Base-by-base conservation (phyloP, 1,140 invertebrate species). In the Drosophila prosaltans region DNA sequence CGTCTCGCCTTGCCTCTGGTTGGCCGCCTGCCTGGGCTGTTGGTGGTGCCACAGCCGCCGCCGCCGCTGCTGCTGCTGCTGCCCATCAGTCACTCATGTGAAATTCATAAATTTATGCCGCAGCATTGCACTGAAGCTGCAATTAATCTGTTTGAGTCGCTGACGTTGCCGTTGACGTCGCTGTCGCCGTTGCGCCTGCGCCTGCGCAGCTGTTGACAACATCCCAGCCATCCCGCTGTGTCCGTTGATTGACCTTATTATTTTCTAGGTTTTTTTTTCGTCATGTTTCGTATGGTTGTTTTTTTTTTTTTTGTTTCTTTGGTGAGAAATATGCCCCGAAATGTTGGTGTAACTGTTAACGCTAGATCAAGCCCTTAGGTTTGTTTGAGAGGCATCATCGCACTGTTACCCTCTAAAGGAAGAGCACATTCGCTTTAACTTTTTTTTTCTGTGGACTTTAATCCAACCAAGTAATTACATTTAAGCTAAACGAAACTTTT, bases 201-300 rank as follows among this genome's bases (percentile, higher is more conserved):
- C 70, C 74, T 78, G 83, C 70, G 84, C 83, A 88, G 83, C 76
- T 80, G 84, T 88, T 88, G 72, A 80, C 81, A 78, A 81, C 70
- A 61, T 67, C 64, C 45, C 45, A 51, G 59, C 65, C 41, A 30
- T 58, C 83, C 84, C 77, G 83, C 84, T 88, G 83, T 63, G 82
- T 63, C 62, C 77, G 80, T 88, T 88, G 83, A 88, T 86, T 86
- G 83, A 86, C 83, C 83, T 88, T 83, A 88, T 86, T 86, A 86
- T 88, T 83, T 69, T 26, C 45, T 66, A 51, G 21, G 62, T 65
- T 41, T 39, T 63, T 51, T 24, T 58, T 61, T 51, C 69, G 39
- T 60, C 45, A 16, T 30, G 28, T 30, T 30, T 30, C 16, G 16
- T 16, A 16, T 16, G 16, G 16, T 16, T 30, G 28, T 30, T 30